These are phyloP conservation scores for Hypsopygia costalis DNA, from an alignment of 2,888 invertebrate species.

Conservation along the genomic window DNA sequence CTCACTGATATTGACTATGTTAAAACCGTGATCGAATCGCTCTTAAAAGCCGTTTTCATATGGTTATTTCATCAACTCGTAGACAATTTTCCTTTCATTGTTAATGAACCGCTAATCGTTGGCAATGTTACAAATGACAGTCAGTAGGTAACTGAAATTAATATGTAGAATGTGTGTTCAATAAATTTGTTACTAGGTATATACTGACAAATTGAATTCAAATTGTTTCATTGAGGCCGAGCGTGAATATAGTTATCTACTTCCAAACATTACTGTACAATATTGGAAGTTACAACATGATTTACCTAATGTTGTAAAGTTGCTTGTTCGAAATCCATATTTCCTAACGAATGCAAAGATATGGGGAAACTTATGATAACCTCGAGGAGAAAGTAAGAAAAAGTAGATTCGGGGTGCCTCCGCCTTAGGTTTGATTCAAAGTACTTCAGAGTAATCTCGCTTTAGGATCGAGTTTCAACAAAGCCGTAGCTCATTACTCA, in stretches of 20 bases:
- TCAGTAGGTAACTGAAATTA: too few relatives aligned
- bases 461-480: constrained; percentile 27
- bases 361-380: constrained; percentile 7
- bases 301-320: background rate
- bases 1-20: constrained; percentile 23
- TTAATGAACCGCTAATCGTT: too few relatives aligned
- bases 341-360: constrained; percentile 3
- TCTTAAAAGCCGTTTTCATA: background rate
- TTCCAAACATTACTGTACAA: too few relatives aligned
- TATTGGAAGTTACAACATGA: too few relatives aligned
- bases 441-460: constrained; percentile 27
- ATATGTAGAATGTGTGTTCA: too few relatives aligned
- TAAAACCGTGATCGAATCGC: constrained; percentile 1
- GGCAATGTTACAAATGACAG: too few relatives aligned
- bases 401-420: background rate
- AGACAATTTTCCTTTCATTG: too few relatives aligned
- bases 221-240: too few relatives aligned
- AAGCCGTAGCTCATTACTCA: constrained; percentile 26
- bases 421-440: constrained; percentile 19
- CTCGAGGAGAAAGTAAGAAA: background rate
- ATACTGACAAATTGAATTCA: too few relatives aligned
- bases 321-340: background rate
- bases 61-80: background rate
- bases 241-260: too few relatives aligned
- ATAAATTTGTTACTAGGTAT: too few relatives aligned